Base-by-base conservation (phyloP, 2,113 vertebrate genomes). In the Otis tarda region DNA sequence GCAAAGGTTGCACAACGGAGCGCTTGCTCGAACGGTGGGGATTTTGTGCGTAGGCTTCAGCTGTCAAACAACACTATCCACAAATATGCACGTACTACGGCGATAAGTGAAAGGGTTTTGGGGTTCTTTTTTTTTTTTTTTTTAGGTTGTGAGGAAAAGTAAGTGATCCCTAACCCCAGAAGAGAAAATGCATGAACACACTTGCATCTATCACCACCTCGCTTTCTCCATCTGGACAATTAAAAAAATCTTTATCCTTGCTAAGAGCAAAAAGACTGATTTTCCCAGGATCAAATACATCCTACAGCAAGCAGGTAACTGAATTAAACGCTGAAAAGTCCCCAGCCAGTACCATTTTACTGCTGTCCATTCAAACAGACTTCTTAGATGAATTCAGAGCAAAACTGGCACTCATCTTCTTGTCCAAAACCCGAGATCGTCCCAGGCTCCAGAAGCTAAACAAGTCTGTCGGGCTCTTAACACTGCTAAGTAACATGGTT, bases 391-490 rank as follows among this genome's bases (percentile, higher is more conserved):
- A 94, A 86, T 45, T 61, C 73, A 45, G 49, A 93, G 76, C 30
- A 88, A 70, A 90, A 92, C 49, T 43, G 49, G 57, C 53, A 50
- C 31, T 22, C 1, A 71, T 12, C 55, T 37, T 55, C 63, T 61
- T 15, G 25, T 83, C 83, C 86, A 87, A 82, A 96, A 41, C 53
- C 35, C 53, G 71, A 61, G 17, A 89, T 17, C 9, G 2, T 60
- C 53, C 47, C 57, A 33, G 64, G 68, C 69, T 94, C 69, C 86
- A 89, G 57, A 56, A 81, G 39, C 49, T 81, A 82, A 87, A 64
- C 0, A 1, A 89, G 57, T 41, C 82, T 74, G 59, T 59, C 1
- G 0, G 70, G 78, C 82, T 93, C 79, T 52, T 12, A 78, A 83
- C 56, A 28, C 68, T 28, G 52, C 69, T 82, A 64, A 95, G 37